Evolutionary conservation across 2,888 invertebrate genomes (phyloP).

Genomic region (Malachius bipustulatus): DNA sequence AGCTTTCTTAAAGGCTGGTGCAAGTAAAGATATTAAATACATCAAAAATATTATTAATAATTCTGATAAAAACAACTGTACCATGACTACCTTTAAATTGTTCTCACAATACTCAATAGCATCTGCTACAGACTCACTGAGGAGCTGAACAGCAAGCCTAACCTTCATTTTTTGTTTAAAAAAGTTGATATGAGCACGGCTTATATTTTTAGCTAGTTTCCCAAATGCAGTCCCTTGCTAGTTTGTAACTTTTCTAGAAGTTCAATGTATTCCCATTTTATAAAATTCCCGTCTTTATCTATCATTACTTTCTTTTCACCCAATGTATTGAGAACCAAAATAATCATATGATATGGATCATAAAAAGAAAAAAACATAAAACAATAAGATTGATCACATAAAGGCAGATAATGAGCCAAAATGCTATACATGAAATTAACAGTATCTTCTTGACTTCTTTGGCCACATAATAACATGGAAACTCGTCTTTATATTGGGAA

Average conservation of each 20-base stretch:
- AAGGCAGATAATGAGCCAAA: too few species aligned
- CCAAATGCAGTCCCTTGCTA: conserved; percentile 17
- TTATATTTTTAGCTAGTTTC: conserved; percentile 16
- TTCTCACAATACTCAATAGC: conserved; percentile 7
- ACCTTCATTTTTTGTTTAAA: conserved; percentile 21
- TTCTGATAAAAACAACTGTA: too few species aligned
- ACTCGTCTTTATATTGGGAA: too few species aligned
- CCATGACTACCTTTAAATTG: conserved; percentile 8
- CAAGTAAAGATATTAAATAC: too few species aligned
- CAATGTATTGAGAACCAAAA: conserved; percentile 17
- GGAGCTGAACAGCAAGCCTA: conserved; percentile 14
- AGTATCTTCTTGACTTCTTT: too few species aligned
- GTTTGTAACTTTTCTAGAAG: conserved; percentile 15
- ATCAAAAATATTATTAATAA: too few species aligned
- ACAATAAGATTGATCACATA: too few species aligned
- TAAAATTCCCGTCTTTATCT: conserved; percentile 11
- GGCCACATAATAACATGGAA: too few species aligned
- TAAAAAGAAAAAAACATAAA: too few species aligned
- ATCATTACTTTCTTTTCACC: conserved; percentile 13
- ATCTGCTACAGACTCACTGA: conserved; percentile 11
- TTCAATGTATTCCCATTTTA: conserved; percentile 15
- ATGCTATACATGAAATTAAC: too few species aligned
- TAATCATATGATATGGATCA: too few species aligned
- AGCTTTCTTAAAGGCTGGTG: conserved; percentile 5
- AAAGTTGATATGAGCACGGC: conserved; percentile 13